Evolutionary conservation across 2,888 invertebrate genomes (phyloP), one percentile per base, ranked within the genome.

Genomic region (Mongoloraphidia duomilia): DNA sequence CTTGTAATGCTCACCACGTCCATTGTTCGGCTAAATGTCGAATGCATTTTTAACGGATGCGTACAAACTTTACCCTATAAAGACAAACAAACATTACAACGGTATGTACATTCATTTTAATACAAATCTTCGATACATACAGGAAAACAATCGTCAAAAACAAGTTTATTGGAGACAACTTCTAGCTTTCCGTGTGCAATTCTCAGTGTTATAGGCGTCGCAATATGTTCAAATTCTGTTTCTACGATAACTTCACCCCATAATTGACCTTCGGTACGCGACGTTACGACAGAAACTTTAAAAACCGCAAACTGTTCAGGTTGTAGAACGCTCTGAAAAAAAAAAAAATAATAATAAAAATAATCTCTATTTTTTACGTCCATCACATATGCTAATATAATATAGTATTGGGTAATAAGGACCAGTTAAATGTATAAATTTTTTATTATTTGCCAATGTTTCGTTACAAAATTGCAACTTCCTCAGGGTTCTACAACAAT

Each of bases 21-120:
- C 85, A 95, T 88, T 46, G 80, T 75, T 59, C 83, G 79, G 55
- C 79, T 71, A 71, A 91, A 92, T 6, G 82, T 81, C 59, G 87
- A 92, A 61, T 86, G 81, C 53, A 93, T 77, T 62, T 81, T 78
- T 52, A 95, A 71, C 57, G 84, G 81, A 59, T 84, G 80, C 45
- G 77, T 75, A 61, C 86, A 86, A 55, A 83, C 74, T 66, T 84
- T 87, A 54, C 83, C 87, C 86, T 87, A 60, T 45, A 72, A 66
- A 51, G 40, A 14, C 35, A 37, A 38, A 43, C 34, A 35, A 44
- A 8, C 5, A 38, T 3, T 39, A 39, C n/a, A n/a, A n/a, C 11
- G 26, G 10, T n/a, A 14, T n/a, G 17, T 11, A n/a, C 12, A 6
- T 6, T 26, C 26, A 1, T 6, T 3, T 26, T 26, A 26, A 26